Base-by-base conservation (phyloP, 2,113 vertebrate genomes). In the Tamias sibiricus region DNA sequence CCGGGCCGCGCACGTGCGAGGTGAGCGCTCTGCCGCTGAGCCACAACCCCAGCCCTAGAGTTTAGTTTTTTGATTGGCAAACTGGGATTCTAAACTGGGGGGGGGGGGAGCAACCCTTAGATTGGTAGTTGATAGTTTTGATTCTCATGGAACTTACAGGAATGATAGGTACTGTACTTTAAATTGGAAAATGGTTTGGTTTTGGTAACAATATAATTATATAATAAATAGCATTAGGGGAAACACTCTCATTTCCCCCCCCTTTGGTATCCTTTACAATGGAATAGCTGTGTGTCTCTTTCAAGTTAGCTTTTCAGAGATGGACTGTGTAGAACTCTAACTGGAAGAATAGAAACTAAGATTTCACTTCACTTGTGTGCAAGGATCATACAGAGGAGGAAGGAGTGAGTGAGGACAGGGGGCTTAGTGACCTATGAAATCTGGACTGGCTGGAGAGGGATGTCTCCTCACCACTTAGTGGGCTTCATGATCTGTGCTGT, bases 251-350 rank as follows among this genome's bases (percentile, higher is more conserved):
- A 72, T 86, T 49, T 49, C 3, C 12, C 10, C 7, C 44, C 44
- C 47, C 47, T 80, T 74, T 49, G 28, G 12, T 42, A 28, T 80
- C 30, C 52, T 91, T 96, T 76, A 11, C 24, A 66, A 13, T 89
- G 35, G n/a, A 59, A 44, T 91, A 66, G 57, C 37, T 87, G 49
- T 11, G 57, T 2, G 12, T 68, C 66, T 83, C 66, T 79, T 89
- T 89, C 52, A 54, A 42, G 40, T 59, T 86, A 47, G 49, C 28
- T 89, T 97, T 96, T 79, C 52, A 84, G 75, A 80, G 47, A 59
- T 83, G 44, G 35, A 80, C 20, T 57, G 37, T 83, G 35, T 52
- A 47, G 22, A 88, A 69, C 72, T 94, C 4, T 96, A 94, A 69
- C 19, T 59, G 1, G 37, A 90, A 84, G 13, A 26, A 59, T 24